Conservation (phyloP, 2,113 vertebrate species). For the Centropus unirufus region DNA sequence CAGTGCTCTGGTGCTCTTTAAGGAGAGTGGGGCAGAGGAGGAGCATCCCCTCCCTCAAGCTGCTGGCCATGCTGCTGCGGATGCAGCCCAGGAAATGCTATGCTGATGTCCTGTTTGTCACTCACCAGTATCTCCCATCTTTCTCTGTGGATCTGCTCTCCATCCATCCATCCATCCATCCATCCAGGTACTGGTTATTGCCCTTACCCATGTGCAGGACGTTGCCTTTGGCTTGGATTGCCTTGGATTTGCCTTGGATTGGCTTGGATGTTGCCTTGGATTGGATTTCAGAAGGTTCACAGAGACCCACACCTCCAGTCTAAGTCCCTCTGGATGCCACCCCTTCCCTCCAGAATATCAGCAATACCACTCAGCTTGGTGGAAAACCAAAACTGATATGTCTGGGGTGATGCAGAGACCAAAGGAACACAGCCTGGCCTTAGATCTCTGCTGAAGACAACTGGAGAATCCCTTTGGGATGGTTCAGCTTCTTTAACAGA, state of each 20-base stretch:
- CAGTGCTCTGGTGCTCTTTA: neutral
- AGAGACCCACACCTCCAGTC: too few relatives aligned
- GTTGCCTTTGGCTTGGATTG: neutral
- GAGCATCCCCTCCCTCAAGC: neutral
- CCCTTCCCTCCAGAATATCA: rapidly evolving
- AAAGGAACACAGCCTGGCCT: neutral
- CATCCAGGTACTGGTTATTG: neutral
- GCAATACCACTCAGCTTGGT: neutral
- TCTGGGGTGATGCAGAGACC: neutral
- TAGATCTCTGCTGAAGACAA: neutral
- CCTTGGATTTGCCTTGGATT: too few relatives aligned
- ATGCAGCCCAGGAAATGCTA: neutral
- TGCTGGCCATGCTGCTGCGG: neutral
- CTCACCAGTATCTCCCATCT: neutral
- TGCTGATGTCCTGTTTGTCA: neutral
- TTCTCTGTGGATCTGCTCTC: neutral
- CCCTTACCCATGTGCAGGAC: neutral
- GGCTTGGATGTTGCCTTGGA: too few relatives aligned
- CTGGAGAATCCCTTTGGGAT: neutral
- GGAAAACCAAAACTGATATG: neutral
- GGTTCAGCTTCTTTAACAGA: neutral
- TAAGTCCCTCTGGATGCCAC: too few relatives aligned
- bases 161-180: too few relatives aligned
- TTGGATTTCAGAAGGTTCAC: neutral
- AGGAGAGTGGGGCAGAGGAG: neutral